Conservation (phyloP, 2,797 vertebrate species). For the Takifugu rubripes region DNA sequence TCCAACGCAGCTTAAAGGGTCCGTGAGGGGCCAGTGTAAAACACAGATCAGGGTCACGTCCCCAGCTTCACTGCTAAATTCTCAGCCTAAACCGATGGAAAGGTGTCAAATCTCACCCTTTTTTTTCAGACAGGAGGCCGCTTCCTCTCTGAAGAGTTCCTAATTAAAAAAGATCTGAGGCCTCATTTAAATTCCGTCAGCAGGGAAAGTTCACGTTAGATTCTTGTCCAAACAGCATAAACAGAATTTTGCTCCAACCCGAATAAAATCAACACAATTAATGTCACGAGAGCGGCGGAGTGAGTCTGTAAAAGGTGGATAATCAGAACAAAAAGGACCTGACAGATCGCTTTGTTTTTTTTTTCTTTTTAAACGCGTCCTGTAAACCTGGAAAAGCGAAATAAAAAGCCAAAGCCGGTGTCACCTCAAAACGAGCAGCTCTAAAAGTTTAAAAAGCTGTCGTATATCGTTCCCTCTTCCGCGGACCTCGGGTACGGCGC, state of each 20-base stretch:
- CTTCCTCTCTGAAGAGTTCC: constrained; percentile 49
- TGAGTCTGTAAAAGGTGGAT: too few relatives aligned
- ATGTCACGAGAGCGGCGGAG: background rate
- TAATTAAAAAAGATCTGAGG: constrained; percentile 64
- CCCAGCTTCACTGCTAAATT: constrained; percentile 41
- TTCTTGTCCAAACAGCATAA: background rate
- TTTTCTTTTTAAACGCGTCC: background rate
- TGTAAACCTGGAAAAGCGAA: background rate
- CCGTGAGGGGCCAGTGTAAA: constrained; percentile 24
- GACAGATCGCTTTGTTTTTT: background rate
- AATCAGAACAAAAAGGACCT: too few relatives aligned
- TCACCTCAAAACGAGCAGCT: constrained; percentile 46
- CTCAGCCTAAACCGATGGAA: constrained; percentile 43
- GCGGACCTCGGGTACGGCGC: constrained; percentile 50
- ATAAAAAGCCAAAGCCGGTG: background rate
- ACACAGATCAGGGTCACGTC: constrained; percentile 41
- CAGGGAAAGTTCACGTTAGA: too few relatives aligned
- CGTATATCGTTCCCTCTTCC: constrained; percentile 52
- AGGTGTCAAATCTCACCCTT: constrained; percentile 12
- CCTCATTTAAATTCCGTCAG: constrained; percentile 3
- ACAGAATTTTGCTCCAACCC: constrained; percentile 7
- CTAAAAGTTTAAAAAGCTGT: constrained; percentile 69
- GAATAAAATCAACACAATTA: constrained; percentile 9
- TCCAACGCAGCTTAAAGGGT: constrained; percentile 32
- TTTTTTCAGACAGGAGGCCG: too few relatives aligned